Conservation (phyloP, 2,888 invertebrate species). For the Tipula helvola region DNA sequence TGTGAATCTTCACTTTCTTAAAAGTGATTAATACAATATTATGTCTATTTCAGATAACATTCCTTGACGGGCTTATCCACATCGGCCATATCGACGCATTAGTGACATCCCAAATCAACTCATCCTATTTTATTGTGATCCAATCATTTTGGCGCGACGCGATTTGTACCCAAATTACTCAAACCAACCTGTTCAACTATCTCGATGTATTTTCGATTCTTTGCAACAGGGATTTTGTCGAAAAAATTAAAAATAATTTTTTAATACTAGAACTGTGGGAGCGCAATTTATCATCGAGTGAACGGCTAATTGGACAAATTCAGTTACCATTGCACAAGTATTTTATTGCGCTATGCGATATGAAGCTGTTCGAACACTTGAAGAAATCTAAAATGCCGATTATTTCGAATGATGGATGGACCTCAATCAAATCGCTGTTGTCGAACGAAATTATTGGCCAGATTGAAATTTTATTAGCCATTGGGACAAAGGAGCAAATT, state of each 20-base stretch:
- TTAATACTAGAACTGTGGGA: conserved; percentile 42
- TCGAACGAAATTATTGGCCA: conserved; percentile 39
- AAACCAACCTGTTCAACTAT: conserved; percentile 23
- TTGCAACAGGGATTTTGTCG: conserved; percentile 40
- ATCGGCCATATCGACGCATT: conserved; percentile 25
- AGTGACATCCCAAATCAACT: conserved; percentile 13
- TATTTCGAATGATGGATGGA: conserved; percentile 47
- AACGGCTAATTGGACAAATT: conserved; percentile 38
- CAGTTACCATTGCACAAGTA: conserved; percentile 46
- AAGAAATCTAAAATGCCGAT: conserved; percentile 31
- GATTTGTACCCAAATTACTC: conserved; percentile 20
- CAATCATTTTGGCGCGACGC: conserved; percentile 30
- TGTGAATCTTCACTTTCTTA: neutral
- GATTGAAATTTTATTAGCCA: conserved; percentile 42
- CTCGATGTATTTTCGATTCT: conserved; percentile 37
- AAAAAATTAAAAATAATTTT: conserved; percentile 42
- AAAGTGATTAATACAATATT: neutral
- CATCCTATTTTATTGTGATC: conserved; percentile 23
- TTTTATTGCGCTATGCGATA: conserved; percentile 46
- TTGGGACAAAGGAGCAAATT: conserved; percentile 48
- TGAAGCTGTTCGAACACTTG: conserved; percentile 27
- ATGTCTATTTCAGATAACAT: neutral
- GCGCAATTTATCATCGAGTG: conserved; percentile 26
- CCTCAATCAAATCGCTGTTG: conserved; percentile 37
- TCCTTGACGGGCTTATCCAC: conserved; percentile 25